phyloP scores from a whole-genome alignment of 2,113 vertebrate genomes.

The Amphilophus citrinellus region DNA sequence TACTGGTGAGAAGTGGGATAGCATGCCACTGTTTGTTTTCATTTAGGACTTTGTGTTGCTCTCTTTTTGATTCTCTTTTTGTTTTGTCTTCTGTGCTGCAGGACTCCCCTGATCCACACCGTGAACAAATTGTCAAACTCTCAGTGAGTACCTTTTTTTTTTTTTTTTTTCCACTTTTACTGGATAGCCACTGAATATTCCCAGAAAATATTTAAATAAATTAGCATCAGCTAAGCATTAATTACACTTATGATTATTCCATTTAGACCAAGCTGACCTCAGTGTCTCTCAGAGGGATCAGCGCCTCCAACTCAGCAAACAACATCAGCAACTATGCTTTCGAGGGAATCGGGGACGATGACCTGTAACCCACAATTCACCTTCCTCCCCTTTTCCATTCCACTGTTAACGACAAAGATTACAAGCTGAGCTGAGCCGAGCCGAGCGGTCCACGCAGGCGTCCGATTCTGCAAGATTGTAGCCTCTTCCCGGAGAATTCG shows the following conservation, averaged over 20 bases:
- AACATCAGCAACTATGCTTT: slow-evolving; percentile 97
- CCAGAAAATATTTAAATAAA: not conserved
- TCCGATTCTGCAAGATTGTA: slow-evolving; percentile 78
- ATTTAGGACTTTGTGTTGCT: not conserved
- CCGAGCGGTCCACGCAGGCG: slow-evolving; percentile 38
- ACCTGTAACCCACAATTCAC: slow-evolving; percentile 84
- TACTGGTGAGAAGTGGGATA: slow-evolving; percentile 86
- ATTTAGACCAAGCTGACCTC: slow-evolving; percentile 94
- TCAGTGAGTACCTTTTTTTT: slow-evolving; percentile 85
- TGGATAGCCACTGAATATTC: not conserved
- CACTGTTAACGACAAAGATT: slow-evolving; percentile 60
- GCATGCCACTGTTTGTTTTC: not conserved
- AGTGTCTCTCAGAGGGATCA: slow-evolving; percentile 93
- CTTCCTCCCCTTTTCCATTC: slow-evolving; percentile 39
- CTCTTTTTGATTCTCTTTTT: not conserved
- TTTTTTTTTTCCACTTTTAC: not conserved
- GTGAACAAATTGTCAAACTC: slow-evolving; percentile 93
- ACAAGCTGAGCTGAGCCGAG: slow-evolving; percentile 69
- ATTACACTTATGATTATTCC: slow-evolving; percentile 16
- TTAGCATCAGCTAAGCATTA: not conserved
- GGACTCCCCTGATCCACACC: slow-evolving; percentile 92
- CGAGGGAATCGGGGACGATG: slow-evolving; percentile 98
- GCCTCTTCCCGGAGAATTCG: slow-evolving; percentile 63
- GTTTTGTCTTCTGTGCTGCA: slow-evolving; percentile 54
- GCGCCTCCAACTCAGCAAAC: slow-evolving; percentile 88